Conservation (phyloP, 2,797 vertebrate species). For the Pipistrellus pygmaeus region DNA sequence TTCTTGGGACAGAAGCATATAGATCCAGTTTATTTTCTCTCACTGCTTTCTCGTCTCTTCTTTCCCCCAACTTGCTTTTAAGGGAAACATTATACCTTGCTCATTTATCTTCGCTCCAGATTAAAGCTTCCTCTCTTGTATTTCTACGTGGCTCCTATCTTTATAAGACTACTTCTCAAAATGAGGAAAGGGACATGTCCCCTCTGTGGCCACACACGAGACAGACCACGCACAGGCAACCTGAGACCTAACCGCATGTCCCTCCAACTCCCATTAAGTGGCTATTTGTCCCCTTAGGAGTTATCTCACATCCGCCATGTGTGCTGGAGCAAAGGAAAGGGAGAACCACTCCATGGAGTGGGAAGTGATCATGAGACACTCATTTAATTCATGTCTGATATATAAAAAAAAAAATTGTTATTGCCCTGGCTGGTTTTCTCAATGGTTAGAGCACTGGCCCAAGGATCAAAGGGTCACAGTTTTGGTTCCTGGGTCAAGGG, state of each 20-base stretch:
- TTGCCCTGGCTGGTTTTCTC: no score
- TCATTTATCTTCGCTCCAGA: not conserved
- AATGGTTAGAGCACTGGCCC: no score
- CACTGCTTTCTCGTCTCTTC: not conserved
- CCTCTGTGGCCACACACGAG: accelerated
- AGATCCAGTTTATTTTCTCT: not conserved
- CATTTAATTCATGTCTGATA: not conserved
- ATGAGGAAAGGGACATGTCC: not conserved
- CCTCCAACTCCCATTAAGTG: not conserved
- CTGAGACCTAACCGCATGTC: not conserved
- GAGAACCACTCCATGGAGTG: not conserved
- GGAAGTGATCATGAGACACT: not conserved
- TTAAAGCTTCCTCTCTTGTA: not conserved
- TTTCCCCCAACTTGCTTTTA: not conserved
- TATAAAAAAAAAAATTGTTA: not conserved
- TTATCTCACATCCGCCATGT: not conserved
- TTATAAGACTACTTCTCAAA: not conserved
- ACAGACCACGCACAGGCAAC: not conserved
- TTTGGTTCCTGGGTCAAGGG: no score
- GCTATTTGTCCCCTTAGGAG: not conserved
- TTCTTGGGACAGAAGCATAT: not conserved
- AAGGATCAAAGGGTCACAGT: no score
- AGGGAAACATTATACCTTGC: not conserved
- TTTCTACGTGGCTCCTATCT: not conserved
- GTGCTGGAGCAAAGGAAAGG: not conserved